Conservation (phyloP, 2,113 vertebrate species). For the Cariama cristata region DNA sequence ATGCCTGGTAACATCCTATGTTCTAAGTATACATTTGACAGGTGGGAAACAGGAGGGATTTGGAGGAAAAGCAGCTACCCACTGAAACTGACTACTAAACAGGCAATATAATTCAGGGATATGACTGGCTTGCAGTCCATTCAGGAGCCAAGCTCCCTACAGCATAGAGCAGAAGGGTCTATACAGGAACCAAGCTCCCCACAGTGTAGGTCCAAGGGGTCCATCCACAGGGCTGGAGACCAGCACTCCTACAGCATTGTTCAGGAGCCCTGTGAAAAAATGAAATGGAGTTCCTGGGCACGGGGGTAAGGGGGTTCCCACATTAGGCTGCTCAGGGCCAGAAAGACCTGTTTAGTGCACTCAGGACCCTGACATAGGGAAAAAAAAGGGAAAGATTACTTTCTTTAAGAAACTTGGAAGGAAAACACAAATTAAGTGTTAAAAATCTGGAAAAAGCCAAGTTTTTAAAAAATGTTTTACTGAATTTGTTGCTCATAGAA, state of each 20-base stretch:
- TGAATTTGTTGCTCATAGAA: not conserved
- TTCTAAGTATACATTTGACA: not conserved
- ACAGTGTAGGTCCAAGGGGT: not conserved
- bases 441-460: not conserved
- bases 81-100: not conserved
- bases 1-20: not conserved
- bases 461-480: not conserved
- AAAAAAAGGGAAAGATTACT: not conserved
- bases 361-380: not conserved
- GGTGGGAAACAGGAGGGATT: not conserved
- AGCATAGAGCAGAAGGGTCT: not conserved
- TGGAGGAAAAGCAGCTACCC: not conserved
- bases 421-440: not conserved
- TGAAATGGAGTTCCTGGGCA: not conserved
- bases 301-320: not conserved
- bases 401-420: not conserved
- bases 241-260: not conserved
- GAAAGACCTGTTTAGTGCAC: not conserved
- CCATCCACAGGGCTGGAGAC: not conserved
- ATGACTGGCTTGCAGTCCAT: not conserved
- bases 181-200: not conserved
- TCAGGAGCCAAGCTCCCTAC: not conserved
- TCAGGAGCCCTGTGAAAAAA: not conserved
- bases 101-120: not conserved
- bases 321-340: not conserved